Base-by-base conservation (phyloP, 2,888 invertebrate species). In the Chaetogeoica ovagalla region DNA sequence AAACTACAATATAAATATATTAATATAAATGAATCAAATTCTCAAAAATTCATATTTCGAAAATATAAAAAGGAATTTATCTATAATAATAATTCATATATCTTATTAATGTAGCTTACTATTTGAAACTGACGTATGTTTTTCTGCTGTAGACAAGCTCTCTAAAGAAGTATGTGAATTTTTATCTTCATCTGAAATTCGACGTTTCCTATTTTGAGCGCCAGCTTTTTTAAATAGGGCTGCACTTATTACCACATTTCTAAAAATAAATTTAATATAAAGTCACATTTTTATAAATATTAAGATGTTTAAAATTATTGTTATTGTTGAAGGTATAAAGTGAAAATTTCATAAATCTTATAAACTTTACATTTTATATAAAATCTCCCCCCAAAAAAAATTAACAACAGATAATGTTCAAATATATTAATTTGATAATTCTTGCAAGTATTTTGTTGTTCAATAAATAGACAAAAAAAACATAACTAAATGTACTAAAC, bases 171-270 rank as follows among this genome's bases (percentile, higher is more conserved):
- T 73, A 81, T 81, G 71, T 30, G 81, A 81, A 59, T n/a, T 59
- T 63, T 82, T 82, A 63, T 82, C 82, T 5, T 62, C 74, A 30
- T 82, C 82, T 1, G 71, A 81, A 30, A 83, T 77, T 30, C 84
- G 82, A n/a, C 84, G 82, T 79, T 83, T 83, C 48, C 83, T 83
- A 65, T 89, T 89, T 82, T 89, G 88, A 83, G 88, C 91, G 0
- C 93, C 93, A 13, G 94, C 94, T 83, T 91, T 90, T 17, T 94
- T 91, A 86, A 98, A 97, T 84, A 95, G 89, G 7, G 96, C 95
- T 0, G 96, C 94, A 0, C 96, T 97, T 83, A 94, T 88, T 30
- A 98, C 93, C 0, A 96, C 96, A 85, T 96, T 94, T 82, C 87
- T 82, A 72, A 48, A 82, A 71, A 3, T 74, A 8, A 60, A 19